Base-by-base conservation (phyloP, 1,140 invertebrate genomes). In the Heterodera schachtii region DNA sequence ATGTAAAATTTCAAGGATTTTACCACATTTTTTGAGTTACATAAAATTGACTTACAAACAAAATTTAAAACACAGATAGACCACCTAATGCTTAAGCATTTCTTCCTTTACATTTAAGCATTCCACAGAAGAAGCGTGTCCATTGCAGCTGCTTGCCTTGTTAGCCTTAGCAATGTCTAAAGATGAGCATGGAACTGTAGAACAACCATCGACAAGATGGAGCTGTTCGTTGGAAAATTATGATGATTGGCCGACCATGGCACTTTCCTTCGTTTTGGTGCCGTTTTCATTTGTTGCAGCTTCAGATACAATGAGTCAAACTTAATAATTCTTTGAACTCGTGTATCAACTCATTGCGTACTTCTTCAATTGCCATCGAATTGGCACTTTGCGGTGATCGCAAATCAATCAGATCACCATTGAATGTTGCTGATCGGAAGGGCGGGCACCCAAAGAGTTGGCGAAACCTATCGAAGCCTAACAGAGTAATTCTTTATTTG, bases 321-420 rank as follows among this genome's bases (percentile, higher is more conserved):
- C 82, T 60, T 83, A 81, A 19, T 82, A 73, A 66, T 66, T 47
- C 8, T 82, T 82, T 19, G 47, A 19, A 13, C 70, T 60, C 31
- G 52, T 7, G 11, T 52, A 6, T 49, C 47, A 49, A 49, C 9
- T 6, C 13, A 8, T n/a, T 57, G 16, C 6, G 3, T 31, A 83
- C 82, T 66, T 83, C 82, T 77, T 83, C 82, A 44, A 83, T 78
- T 44, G 81, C 46, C 31, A 84, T 84, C 19, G 49, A 66, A 19
- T 43, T 57, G 41, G 73, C 82, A n/a, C 52, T 83, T n/a, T n/a
- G 31, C 2, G 81, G 81, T 3, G 82, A 78, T 16, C 49, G 67
- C 19, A 83, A 84, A 84, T 83, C 82, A 31, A 83, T 83, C 60
- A 83, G 52, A 83, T 83, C 82, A 21, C 81, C 81, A 79, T 79